Evolutionary conservation across 2,113 vertebrate species (phyloP).

Genomic region (Dasyprocta punctata): DNA sequence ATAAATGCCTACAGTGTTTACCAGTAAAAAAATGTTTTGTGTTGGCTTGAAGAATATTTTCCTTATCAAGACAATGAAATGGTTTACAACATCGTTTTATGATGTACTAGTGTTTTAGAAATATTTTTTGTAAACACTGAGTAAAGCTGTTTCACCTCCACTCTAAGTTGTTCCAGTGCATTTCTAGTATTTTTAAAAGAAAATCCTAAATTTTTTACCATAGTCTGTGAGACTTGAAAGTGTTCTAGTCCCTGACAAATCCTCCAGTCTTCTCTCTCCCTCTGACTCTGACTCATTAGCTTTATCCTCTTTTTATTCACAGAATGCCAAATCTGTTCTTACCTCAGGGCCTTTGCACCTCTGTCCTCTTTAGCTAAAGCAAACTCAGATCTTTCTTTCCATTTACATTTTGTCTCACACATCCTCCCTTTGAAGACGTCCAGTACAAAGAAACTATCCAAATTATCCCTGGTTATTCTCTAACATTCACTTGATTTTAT

Average conservation of each 20-base stretch:
- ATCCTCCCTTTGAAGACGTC: not conserved
- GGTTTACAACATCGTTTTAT: not conserved
- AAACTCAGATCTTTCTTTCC: not conserved
- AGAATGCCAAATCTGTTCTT: not conserved
- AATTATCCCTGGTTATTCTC: not conserved
- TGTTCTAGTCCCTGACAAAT: not conserved
- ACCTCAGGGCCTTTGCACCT: not conserved
- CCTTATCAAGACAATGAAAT: not conserved
- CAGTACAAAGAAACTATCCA: not conserved
- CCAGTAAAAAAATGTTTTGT: not conserved
- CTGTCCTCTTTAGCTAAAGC: not conserved
- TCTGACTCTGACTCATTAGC: not conserved
- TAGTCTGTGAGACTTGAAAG: not conserved
- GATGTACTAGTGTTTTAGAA: not conserved
- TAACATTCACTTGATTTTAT: not conserved
- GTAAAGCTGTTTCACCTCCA: not conserved
- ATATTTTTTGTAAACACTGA: not conserved
- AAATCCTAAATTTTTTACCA: not conserved
- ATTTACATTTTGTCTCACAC: not conserved
- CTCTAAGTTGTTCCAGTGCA: not conserved
- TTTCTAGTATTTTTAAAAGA: not conserved
- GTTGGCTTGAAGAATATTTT: not conserved
- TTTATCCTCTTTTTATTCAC: not conserved
- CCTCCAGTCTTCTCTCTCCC: not conserved
- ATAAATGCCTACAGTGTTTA: not conserved